Base-by-base conservation (phyloP, 37 sponge, comb jelly and placozoan species). In the Cladorhizidae sp. region DNA sequence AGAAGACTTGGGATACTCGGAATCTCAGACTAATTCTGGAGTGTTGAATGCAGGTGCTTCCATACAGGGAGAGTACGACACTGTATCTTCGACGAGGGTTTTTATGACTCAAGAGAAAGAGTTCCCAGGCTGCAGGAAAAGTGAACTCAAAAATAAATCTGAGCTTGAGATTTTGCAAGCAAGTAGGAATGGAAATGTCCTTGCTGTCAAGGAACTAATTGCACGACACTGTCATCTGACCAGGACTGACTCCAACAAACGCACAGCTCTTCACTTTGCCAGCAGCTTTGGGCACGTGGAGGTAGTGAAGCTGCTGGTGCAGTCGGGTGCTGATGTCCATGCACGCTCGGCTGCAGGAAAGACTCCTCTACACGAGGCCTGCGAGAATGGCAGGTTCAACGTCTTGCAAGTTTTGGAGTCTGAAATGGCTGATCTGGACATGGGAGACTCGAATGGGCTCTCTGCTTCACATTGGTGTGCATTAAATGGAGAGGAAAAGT, bases 291-390 rank as follows among this genome's bases (percentile, higher is more conserved):
- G 91, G 36, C 81, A 63, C 18, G 21, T 84, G 14, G 81, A 79
- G 20, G 62, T 85, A 2, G 89, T 85, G 42, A 14, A 67, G 57
- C 64, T 88, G 9, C 76, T 92, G 9, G 23, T 92, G 9, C 61
- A 75, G 31, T 42, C 64, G 37, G 93, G 93, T 1, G 41, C 67
- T 8, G 39, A 77, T 49, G 65, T 79, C 26, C 85, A 88, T 74
- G 73, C 74, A 5, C 40, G 76, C 51, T 85, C 88, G 20, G 35
- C 2, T 61, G 40, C 58, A 0, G 85, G 85, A 1, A 62, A 85
- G 64, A 89, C 94, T 1, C 84, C 94, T 5, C 83, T 93, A 33
- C 90, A 90, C 55, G 94, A 90, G 70, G 94, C 94, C 31, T 90
- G 91, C 73, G 82, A 77, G 28, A 68, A 86, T 14, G 94, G 94